These are phyloP conservation scores for Lichenostomus cassidix DNA, from an alignment of 2,113 vertebrate genomes.

Conservation along the genomic window DNA sequence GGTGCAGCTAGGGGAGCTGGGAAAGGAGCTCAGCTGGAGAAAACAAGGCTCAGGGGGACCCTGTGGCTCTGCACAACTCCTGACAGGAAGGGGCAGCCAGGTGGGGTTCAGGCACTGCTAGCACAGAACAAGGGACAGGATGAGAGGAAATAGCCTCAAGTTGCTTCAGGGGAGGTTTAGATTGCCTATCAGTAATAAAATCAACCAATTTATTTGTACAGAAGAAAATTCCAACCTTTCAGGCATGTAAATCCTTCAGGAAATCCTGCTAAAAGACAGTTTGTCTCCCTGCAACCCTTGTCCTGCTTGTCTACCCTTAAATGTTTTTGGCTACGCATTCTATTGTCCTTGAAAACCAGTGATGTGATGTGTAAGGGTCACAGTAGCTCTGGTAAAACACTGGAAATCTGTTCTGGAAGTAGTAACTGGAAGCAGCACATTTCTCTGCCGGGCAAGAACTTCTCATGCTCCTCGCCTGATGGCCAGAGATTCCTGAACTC, in stretches of 20 bases:
- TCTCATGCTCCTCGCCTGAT: neutral
- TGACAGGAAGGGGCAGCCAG: neutral
- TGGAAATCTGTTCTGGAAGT: neutral
- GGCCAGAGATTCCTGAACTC: neutral
- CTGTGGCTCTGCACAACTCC: neutral
- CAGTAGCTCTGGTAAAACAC: neutral
- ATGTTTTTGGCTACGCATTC: neutral
- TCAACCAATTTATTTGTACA: neutral
- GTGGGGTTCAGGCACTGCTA: neutral
- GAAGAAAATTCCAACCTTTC: neutral
- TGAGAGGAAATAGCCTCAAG: neutral
- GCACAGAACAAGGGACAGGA: neutral
- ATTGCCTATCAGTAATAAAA: neutral
- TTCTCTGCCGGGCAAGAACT: neutral
- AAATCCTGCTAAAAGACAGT: neutral
- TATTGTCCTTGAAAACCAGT: neutral
- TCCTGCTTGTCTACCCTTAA: neutral
- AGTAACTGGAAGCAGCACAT: accelerated
- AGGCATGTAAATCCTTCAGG: neutral
- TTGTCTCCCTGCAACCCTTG: neutral
- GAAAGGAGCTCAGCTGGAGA: neutral
- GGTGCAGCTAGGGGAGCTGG: neutral
- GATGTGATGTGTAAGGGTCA: neutral
- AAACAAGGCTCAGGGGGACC: neutral
- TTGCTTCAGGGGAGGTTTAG: neutral